Percentiles rank a stretch among this genome's conserved stretches.
Conservation (phyloP, 1,140 invertebrate genomes). For the Teleogryllus occipitalis region DNA sequence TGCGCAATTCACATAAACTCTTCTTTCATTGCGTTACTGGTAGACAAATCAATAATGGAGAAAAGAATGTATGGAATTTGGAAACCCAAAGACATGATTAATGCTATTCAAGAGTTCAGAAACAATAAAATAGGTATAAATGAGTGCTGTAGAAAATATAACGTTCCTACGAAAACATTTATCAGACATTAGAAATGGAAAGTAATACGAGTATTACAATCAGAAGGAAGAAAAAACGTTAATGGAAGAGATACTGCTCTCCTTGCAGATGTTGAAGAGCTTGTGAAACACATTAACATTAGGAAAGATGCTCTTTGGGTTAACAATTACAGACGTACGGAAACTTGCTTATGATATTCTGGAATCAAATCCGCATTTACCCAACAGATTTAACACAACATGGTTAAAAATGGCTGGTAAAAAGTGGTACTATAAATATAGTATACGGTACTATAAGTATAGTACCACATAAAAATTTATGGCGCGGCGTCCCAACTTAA, state of each 20-base stretch:
- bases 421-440: background rate
- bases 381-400: conserved; percentile 9
- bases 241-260: background rate
- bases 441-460: no score
- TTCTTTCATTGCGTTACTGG: background rate
- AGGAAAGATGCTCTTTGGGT: background rate
- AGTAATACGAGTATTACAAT: no score
- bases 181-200: no score
- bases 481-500: background rate
- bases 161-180: no score
- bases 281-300: background rate
- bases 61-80: background rate
- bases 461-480: no score
- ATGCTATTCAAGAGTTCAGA: no score
- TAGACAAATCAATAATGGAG: background rate
- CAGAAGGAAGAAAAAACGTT: background rate
- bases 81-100: no score
- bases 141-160: no score
- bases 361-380: background rate
- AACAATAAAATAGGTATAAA: no score
- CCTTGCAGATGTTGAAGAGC: background rate
- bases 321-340: conserved; percentile 10
- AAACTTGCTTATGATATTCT: conserved; percentile 12
- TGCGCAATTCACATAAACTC: background rate
- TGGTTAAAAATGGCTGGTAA: background rate